phyloP scores from a whole-genome alignment of 2,113 vertebrate species.

The Aix galericulata region DNA sequence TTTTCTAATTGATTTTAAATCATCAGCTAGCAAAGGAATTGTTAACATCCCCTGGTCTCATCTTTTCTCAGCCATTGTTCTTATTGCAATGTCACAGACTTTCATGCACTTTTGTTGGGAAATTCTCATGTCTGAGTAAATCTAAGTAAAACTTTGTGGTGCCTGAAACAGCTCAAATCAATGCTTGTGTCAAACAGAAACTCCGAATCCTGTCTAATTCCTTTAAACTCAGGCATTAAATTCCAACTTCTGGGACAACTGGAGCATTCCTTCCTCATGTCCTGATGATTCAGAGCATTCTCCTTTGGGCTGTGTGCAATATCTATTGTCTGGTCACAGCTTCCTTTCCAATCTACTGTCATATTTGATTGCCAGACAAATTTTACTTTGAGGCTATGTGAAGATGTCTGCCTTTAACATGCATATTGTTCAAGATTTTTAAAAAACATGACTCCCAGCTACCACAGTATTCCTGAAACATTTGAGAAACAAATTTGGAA shows the following conservation, averaged over 20 bases:
- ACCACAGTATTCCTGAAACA: not conserved
- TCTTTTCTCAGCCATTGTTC: accelerated
- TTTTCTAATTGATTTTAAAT: not conserved
- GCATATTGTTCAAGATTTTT: not conserved
- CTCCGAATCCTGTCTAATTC: not conserved
- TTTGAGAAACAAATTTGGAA: not conserved
- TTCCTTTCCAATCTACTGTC: not conserved
- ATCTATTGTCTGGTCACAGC: not conserved
- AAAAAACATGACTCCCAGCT: not conserved
- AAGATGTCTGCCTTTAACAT: not conserved
- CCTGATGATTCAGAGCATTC: not conserved
- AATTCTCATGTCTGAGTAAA: not conserved
- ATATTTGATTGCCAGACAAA: not conserved
- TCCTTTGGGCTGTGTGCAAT: not conserved
- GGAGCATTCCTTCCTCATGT: not conserved
- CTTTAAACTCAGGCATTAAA: not conserved
- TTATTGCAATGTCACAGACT: not conserved
- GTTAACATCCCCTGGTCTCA: not conserved
- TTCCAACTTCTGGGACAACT: not conserved
- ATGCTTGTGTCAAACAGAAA: not conserved
- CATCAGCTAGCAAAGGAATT: not conserved
- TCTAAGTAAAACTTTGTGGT: not conserved
- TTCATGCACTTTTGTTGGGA: not conserved
- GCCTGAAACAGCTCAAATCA: not conserved
- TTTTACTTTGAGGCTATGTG: not conserved